These are phyloP conservation scores for Drosophila paranaensis DNA, from an alignment of 2,888 invertebrate species.

Conservation along the genomic window DNA sequence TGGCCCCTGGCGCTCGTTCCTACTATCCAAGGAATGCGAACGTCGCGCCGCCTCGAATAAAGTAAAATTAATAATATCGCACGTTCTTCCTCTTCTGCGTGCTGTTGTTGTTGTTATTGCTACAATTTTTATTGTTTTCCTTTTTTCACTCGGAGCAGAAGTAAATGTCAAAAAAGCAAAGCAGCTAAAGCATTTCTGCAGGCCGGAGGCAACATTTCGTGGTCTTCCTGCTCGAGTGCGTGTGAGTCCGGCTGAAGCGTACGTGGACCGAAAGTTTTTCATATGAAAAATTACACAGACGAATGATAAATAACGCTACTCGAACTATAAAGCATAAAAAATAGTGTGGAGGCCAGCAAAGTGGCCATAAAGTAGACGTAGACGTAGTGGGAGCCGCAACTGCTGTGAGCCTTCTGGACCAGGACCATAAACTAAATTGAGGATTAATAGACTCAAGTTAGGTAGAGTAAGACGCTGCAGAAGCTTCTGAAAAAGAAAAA, in stretches of 20 bases:
- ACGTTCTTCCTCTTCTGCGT: slow-evolving; percentile 52
- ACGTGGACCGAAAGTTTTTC: slow-evolving; percentile 52
- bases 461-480: not conserved
- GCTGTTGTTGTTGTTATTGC: slow-evolving; percentile 24
- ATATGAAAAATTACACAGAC: slow-evolving; percentile 79
- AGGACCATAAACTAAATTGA: slow-evolving; percentile 21
- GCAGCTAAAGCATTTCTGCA: slow-evolving; percentile 40
- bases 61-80: slow-evolving; percentile 75
- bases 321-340: slow-evolving; percentile 56
- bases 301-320: slow-evolving; percentile 82
- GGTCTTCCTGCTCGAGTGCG: slow-evolving; percentile 33
- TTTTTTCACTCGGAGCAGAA: slow-evolving; percentile 23
- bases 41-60: slow-evolving; percentile 49
- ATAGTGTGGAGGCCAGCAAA: slow-evolving; percentile 20
- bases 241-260: slow-evolving; percentile 21
- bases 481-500: not conserved
- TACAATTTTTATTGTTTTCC: slow-evolving; percentile 48
- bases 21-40: slow-evolving; percentile 52
- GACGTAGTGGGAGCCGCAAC: slow-evolving; percentile 32
- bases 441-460: slow-evolving; percentile 29
- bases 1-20: slow-evolving; percentile 39
- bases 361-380: slow-evolving; percentile 29
- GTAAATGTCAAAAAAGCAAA: slow-evolving; percentile 65
- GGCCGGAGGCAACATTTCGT: slow-evolving; percentile 4
- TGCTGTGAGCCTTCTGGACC: slow-evolving; percentile 23